phyloP scores from a whole-genome alignment of 1,140 invertebrate genomes.

The Coptotermes formosanus region DNA sequence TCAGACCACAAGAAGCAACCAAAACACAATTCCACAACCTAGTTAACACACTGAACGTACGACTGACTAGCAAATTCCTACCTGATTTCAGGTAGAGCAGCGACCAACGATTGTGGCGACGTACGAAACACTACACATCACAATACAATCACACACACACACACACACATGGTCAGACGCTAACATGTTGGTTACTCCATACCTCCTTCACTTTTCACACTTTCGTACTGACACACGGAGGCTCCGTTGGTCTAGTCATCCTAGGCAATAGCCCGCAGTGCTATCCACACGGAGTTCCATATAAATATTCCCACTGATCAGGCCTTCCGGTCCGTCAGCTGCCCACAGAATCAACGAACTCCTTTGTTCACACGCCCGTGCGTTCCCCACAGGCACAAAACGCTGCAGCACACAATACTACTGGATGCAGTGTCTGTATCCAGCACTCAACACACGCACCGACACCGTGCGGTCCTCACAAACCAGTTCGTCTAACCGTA shows the following conservation, averaged over 20 bases:
- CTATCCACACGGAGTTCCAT: not conserved
- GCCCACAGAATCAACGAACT: not conserved
- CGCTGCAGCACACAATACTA: not conserved
- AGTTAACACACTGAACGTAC: not conserved
- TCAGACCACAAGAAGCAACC: too few relatives aligned
- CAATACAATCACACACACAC: not conserved
- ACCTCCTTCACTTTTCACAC: conserved; percentile 13
- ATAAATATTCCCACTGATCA: not conserved
- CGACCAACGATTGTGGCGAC: not conserved
- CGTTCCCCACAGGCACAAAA: not conserved
- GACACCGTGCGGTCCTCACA: not conserved
- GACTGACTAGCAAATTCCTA: not conserved
- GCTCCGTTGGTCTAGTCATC: not conserved
- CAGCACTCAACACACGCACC: not conserved
- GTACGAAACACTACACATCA: conserved; percentile 1
- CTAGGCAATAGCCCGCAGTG: not conserved
- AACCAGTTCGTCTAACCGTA: not conserved
- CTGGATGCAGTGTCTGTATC: not conserved
- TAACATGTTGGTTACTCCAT: not conserved
- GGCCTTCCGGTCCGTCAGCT: not conserved
- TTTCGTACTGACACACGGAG: not conserved
- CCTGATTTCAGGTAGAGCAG: not conserved
- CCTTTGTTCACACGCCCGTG: not conserved
- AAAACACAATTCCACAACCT: too few relatives aligned
- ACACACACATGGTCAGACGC: not conserved